Percentiles rank a stretch among this genome's conserved stretches.
These are phyloP conservation scores for Camponotus pennsylvanicus DNA, from an alignment of 1,140 invertebrate genomes.

Conservation along the genomic window DNA sequence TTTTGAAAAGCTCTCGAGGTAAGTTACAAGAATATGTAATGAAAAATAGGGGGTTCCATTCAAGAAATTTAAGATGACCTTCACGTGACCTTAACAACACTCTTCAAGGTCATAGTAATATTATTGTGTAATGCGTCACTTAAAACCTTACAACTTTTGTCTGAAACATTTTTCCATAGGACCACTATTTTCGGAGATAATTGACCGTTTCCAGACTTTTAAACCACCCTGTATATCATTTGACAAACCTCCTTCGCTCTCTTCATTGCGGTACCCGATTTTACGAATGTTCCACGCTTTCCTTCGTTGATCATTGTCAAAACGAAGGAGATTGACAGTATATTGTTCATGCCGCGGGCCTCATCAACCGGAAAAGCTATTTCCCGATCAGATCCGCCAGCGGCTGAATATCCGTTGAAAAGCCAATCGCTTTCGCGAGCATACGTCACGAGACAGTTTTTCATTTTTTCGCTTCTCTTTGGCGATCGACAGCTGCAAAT, in stretches of 20 bases:
- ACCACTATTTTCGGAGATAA: too few relatives aligned
- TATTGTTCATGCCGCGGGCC: constrained; percentile 69
- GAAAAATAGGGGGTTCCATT: too few relatives aligned
- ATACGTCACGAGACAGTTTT: constrained; percentile 2
- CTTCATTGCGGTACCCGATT: constrained; percentile 1
- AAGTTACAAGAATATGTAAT: too few relatives aligned
- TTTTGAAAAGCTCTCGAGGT: too few relatives aligned
- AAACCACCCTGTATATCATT: not conserved
- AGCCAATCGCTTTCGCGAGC: constrained; percentile 11
- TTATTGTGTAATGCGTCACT: too few relatives aligned
- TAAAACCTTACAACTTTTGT: too few relatives aligned
- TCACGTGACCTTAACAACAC: too few relatives aligned
- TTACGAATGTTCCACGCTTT: constrained; percentile 29
- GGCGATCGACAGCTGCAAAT: constrained; percentile 27
- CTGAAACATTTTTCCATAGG: too few relatives aligned
- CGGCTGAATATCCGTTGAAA: constrained; percentile 55
- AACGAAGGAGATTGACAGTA: constrained; percentile 67
- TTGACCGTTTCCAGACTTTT: too few relatives aligned
- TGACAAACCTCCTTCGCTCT: not conserved
- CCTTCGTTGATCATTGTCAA: constrained; percentile 52
- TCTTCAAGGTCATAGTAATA: too few relatives aligned
- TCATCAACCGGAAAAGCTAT: constrained; percentile 72
- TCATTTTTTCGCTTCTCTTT: constrained; percentile 55
- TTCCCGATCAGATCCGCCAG: constrained; percentile 68
- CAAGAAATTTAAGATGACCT: too few relatives aligned